Base-by-base conservation (phyloP, 2,888 invertebrate genomes). In the Rotaria socialis region DNA sequence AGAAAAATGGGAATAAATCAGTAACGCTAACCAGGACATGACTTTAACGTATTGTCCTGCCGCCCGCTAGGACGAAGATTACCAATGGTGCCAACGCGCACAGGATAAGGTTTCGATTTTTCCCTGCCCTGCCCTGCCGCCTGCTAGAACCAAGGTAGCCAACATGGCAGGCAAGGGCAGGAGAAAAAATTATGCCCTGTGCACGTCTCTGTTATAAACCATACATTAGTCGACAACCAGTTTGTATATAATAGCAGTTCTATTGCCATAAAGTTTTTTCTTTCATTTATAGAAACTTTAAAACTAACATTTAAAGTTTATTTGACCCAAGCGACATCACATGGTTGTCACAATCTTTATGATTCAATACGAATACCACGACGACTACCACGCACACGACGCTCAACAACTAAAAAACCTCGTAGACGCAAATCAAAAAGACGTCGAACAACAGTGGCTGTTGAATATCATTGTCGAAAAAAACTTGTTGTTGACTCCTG, bases 351-450 rank as follows among this genome's bases (percentile, higher is more conserved):
- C 3, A 80, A 52, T 43, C 47, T 86, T 27, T 43, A 58, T n/a
- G 86, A 86, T 50, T 74, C 58, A 75, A 86, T 86, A 58, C 58
- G 58, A 24, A 85, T 86, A 27, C 86, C 86, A 60, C 43, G 80
- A n/a, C 58, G 85, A n/a, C 58, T 85, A n/a, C 86, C 85, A 6
- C 86, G 86, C n/a, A 55, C 75, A 84, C 85, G 85, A 84, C 50
- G 24, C 22, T 75, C 86, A 74, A 86, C 86, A 24, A 86, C 86
- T n/a, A 35, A 80, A 24, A 86, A 84, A 84, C 67, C 67, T 27
- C 67, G 67, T 27, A 11, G 24, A 35, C 19, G 19, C 35, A 67
- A 41, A 67, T 14, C 10, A 2, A 80, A 80, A 80, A 47, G 11
- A 2, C 80, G 47, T 80, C 80, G 80, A 47, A 47, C 47, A 47